Conservation (phyloP, 92 coral and sea anemone species). For the Umimayanthus chanpuru region DNA sequence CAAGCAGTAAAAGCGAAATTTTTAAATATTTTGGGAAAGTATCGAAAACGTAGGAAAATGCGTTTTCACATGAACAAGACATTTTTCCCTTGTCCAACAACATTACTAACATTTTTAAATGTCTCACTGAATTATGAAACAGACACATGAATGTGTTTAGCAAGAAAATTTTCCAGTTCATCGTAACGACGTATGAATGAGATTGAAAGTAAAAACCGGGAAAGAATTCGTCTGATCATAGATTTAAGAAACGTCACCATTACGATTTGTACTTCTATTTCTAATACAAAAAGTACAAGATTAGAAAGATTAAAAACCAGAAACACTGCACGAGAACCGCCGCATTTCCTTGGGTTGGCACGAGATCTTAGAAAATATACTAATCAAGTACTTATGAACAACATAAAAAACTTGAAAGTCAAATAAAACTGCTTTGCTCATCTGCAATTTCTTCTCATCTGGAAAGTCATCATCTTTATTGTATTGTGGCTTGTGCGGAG, state of each 20-base stretch:
- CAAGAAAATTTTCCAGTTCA: not conserved
- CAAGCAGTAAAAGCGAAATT: not conserved
- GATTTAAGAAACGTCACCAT: slow-evolving; percentile 1
- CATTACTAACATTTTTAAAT: not conserved
- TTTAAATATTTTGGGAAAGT: not conserved
- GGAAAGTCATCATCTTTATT: not conserved
- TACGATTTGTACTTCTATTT: not conserved
- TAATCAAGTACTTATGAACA: too few relatives aligned
- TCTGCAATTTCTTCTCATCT: not conserved
- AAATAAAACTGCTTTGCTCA: not conserved
- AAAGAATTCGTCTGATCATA: not conserved
- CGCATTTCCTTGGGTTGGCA: not conserved
- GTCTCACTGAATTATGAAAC: not conserved
- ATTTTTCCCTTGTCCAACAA: not conserved
- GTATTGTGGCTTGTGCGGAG: not conserved
- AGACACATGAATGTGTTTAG: not conserved
- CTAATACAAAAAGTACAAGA: not conserved
- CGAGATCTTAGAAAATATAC: not conserved
- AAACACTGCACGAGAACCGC: not conserved
- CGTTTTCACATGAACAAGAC: not conserved
- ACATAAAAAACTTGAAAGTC: not conserved
- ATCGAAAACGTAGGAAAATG: not conserved
- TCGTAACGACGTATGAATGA: not conserved
- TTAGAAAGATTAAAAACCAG: not conserved
- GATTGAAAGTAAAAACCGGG: not conserved